Percentiles rank a stretch among this genome's conserved stretches.
Conservation (phyloP, 2,797 vertebrate genomes). For the Linurgus olivaceus region DNA sequence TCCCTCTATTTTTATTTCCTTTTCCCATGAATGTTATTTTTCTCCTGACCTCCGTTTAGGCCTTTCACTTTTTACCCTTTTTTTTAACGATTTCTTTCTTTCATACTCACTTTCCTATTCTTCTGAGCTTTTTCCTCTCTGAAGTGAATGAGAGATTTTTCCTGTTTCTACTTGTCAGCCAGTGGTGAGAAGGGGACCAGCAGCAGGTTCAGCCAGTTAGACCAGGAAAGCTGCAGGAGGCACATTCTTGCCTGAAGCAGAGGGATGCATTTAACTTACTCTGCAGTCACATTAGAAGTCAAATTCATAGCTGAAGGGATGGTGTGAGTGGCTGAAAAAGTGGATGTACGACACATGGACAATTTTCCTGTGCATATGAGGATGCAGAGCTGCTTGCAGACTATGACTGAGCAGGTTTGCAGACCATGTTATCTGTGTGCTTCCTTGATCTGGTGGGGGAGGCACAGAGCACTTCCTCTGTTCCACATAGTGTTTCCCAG, state of each 20-base stretch:
- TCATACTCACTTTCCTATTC: neutral
- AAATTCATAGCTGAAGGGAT: neutral
- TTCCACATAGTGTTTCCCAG: accelerated
- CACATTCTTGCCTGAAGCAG: neutral
- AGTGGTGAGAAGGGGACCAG: neutral
- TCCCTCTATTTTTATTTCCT: neutral
- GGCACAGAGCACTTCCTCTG: neutral
- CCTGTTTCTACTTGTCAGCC: conserved; percentile 1
- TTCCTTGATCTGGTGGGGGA: neutral
- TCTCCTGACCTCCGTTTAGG: neutral
- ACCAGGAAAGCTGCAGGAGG: neutral
- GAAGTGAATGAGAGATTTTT: neutral
- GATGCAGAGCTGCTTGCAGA: neutral
- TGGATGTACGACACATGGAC: accelerated
- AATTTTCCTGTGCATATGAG: neutral
- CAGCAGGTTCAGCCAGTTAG: neutral
- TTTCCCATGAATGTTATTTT: neutral
- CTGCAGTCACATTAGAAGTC: neutral
- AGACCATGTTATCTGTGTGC: accelerated
- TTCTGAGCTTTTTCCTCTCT: neutral
- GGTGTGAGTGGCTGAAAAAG: neutral
- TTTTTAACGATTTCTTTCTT: neutral
- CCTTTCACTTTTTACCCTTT: neutral
- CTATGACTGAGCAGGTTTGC: neutral
- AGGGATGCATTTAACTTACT: neutral